Conservation (phyloP, 2,888 invertebrate species). For the Sipunculus nudus region DNA sequence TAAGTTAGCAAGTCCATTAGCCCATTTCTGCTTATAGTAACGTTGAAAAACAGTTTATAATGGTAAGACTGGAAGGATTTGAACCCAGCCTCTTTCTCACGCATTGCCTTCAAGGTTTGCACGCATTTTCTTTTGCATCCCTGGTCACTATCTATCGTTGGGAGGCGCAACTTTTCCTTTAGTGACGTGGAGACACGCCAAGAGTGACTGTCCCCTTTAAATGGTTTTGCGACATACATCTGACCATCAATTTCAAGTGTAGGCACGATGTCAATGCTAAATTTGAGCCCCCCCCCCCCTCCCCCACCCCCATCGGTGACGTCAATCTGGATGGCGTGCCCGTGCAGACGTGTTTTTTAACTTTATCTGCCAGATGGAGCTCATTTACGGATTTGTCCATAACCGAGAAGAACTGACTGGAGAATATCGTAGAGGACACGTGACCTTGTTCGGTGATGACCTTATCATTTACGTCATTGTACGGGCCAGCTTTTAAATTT, state of each 20-base stretch:
- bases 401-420: neutral
- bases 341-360: neutral
- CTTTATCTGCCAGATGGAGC: neutral
- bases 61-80: slow-evolving; percentile 20
- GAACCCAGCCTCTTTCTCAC: too few relatives aligned
- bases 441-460: neutral
- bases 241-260: neutral
- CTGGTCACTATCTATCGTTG: slow-evolving; percentile 15
- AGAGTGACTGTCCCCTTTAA: neutral
- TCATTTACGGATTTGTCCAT: slow-evolving; percentile 8
- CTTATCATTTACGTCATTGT: neutral
- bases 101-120: slow-evolving; percentile 14
- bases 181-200: slow-evolving; percentile 17
- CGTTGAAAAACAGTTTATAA: slow-evolving; percentile 10
- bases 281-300: neutral
- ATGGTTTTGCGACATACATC: slow-evolving; percentile 11
- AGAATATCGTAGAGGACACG: neutral
- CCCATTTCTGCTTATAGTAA: neutral
- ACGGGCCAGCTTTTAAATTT: neutral
- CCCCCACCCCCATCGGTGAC: neutral
- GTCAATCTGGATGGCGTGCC: slow-evolving; percentile 7
- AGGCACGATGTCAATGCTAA: slow-evolving; percentile 4
- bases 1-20: slow-evolving; percentile 16
- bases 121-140: slow-evolving; percentile 17
- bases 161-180: slow-evolving; percentile 16